Base-by-base conservation (phyloP, 2,113 vertebrate genomes). In the Xiphophorus couchianus region DNA sequence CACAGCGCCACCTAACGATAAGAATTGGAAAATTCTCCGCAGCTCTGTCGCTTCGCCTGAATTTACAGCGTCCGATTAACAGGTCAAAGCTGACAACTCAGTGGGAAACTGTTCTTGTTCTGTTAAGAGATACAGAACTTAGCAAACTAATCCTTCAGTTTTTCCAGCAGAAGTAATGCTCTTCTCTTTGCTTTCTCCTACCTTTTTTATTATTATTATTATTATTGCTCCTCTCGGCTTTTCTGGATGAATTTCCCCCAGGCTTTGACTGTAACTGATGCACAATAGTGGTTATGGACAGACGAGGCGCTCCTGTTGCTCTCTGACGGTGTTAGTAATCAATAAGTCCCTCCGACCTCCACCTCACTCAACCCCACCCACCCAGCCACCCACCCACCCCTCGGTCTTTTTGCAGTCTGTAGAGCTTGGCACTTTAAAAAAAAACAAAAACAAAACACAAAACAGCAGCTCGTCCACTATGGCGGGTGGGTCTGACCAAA, bases 341-440 rank as follows among this genome's bases (percentile, higher is more conserved):
- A 51, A 74, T 75, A 76, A 81, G 90, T 93, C 94, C 33, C 44
- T 93, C 94, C 33, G 22, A 58, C 51, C 51, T 25, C 25, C 8
- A 2, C 51, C 51, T 35, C 92, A 64, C 88, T 91, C 91, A 11
- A 82, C 90, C 93, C 94, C 33, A 35, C 33, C 33, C 33, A 33
- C 7, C 33, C 30, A 30, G 2, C 31, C 44, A 93, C 94, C 33
- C 51, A 54, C 8, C 51, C 51, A 54, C 22, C 51, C 91, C 91
- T 93, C 86, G 10, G 10, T 10, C 35, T 37, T 37, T 37, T 76
- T 91, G 91, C 93, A 92, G 93, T 93, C 92, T 91, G 93, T 94
- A 95, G 93, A 95, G 94, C 92, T 95, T 94, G 93, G 93, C 91
- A 91, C 91, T 93, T 94, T 78, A 92, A 91, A 92, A 92, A 35